phyloP scores from a whole-genome alignment of 2,888 invertebrate species.

The Catocala sponsa region DNA sequence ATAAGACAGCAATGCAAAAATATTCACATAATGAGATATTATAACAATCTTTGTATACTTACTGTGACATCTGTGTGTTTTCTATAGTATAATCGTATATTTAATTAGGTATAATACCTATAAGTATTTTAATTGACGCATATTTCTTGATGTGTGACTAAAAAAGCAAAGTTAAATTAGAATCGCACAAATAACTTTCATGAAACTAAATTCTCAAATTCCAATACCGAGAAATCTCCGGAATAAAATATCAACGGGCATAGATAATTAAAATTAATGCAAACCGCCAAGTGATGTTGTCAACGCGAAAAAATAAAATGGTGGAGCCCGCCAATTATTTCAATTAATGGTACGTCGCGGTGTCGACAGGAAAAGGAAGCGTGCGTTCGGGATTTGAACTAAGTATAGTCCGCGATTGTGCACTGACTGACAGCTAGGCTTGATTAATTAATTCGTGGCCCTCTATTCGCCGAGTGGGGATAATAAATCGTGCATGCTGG shows the following conservation, averaged over 20 bases:
- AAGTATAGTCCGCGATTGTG: slow-evolving; percentile 79
- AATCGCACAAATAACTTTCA: slow-evolving; percentile 26
- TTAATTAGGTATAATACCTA: too few species aligned
- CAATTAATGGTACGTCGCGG: slow-evolving; percentile 83
- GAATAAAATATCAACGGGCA: slow-evolving; percentile 27
- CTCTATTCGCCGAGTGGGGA: slow-evolving; percentile 75
- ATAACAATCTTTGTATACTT: too few species aligned
- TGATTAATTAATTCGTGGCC: slow-evolving; percentile 85
- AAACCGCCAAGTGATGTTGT: slow-evolving; percentile 71
- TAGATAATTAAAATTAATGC: slow-evolving; percentile 62
- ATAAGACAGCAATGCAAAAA: too few species aligned
- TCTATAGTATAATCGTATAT: neutral
- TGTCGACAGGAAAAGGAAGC: slow-evolving; percentile 85
- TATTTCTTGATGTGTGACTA: slow-evolving; percentile 14
- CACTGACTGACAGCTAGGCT: slow-evolving; percentile 83
- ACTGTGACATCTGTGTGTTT: too few species aligned
- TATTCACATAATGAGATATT: too few species aligned
- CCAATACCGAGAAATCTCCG: slow-evolving; percentile 40
- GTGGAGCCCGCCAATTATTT: slow-evolving; percentile 82
- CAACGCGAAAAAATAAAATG: slow-evolving; percentile 78
- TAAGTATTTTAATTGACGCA: slow-evolving; percentile 1
- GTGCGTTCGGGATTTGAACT: slow-evolving; percentile 64
- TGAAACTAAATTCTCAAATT: slow-evolving; percentile 36
- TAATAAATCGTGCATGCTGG: slow-evolving; percentile 84
- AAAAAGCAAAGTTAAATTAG: slow-evolving; percentile 18